Evolutionary conservation across 2,797 vertebrate species (phyloP), one percentile per base, ranked within the genome.

Genomic region (Dryobates pubescens): DNA sequence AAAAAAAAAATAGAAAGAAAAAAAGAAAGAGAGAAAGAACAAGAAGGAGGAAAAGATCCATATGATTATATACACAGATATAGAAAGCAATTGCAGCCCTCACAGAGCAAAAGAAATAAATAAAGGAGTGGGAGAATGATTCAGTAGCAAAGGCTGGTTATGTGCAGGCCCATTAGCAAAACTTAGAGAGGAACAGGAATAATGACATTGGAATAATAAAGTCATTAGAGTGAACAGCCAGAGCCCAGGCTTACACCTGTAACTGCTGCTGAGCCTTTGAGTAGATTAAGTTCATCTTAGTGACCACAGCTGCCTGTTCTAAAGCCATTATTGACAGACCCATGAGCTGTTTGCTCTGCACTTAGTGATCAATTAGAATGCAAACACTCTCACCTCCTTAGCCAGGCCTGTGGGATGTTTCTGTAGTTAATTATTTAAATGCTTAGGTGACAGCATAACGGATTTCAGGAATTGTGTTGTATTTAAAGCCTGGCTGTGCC

Each of bases 191-290:
- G 92, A 97, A 88, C 14, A 56, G 91, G 86, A 88, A 86, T 96
- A 97, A 97, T 96, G 97, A 97, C 88, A 94, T n/a, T 49, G 92
- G 95, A 95, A 95, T 97, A 97, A 97, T 96, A 93, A 88, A 90
- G 87, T 97, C 96, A 96, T 98, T 97, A 97, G 89, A 82, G 91
- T 94, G 94, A 96, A 94, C 94, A 95, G 88, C 93, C 90, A 88
- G 96, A 96, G 94, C 87, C 3, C 5, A 54, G 75, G 58, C 86
- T 93, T 93, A 85, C 75, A 90, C 94, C 94, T 94, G 83, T 88
- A 85, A 96, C 72, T 71, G 82, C 88, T 84, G 88, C 74, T 81
- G 85, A 91, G 94, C 24, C 72, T 84, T 86, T 38, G 78, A 87
- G 90, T 70, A 95, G 92, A 95, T 94, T 82, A 94, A 93, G 88